Evolutionary conservation across 2,888 invertebrate genomes (phyloP), one percentile per base, ranked within the genome.

Genomic region (Catocala nupta): DNA sequence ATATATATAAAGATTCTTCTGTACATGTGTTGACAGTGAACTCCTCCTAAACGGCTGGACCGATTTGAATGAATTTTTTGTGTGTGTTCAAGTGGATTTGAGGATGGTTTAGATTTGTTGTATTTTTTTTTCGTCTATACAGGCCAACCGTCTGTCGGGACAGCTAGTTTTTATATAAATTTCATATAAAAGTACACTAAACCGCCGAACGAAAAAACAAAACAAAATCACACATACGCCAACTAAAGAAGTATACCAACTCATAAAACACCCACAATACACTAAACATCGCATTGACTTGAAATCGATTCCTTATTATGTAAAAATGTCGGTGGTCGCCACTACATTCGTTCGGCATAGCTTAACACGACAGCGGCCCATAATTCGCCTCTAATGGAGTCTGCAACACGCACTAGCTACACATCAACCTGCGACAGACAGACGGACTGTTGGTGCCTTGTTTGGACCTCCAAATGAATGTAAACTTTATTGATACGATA

Each of bases 311-410:
- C 67, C 71, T 71, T 72, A 72, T 75, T 84, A 78, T 80, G 78
- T 83, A 85, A 87, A 88, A 88, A 82, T 86, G 78, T 73, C 78
- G 88, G 88, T 87, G 87, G 87, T 84, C 87, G 82, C 82, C 79
- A 84, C 84, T 84, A 84, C 71, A 81, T 80, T 77, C 78, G 69
- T 69, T 71, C 56, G 72, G 81, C 87, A 87, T 83, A 80, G 81
- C 83, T 81, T 79, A 81, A 83, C 82, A 79, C 81, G 90, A 90
- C 89, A 87, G 85, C 73, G 70, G 71, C 79, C 86, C 87, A 91
- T 92, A 92, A 89, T 89, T 91, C 86, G 77, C 78, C 78, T 69
- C 81, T 91, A 92, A 92, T 92, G 90, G 90, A 91, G 89, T 90
- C 88, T 74, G 86, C 88, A 85, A 86, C 91, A 90, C 90, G 91